Evolutionary conservation across 1,140 invertebrate genomes (phyloP).

Genomic region (Bombus sylvicola): DNA sequence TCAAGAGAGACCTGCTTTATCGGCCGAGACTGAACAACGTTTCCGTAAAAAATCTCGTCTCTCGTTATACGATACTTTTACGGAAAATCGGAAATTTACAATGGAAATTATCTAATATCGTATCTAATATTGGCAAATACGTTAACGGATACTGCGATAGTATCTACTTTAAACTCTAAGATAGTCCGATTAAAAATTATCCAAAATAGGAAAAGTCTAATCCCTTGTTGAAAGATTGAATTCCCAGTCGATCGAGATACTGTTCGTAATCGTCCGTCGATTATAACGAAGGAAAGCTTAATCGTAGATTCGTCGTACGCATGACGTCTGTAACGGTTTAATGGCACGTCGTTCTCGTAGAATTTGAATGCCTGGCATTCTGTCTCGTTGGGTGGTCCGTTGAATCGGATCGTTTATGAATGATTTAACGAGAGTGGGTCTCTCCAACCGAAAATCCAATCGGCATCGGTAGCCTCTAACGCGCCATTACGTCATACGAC

Average conservation of each 20-base stretch:
- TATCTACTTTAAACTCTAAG: no score
- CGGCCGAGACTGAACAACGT: neutral
- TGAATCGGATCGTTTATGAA: conserved; percentile 27
- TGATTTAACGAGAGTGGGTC: conserved; percentile 17
- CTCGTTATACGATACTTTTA: neutral
- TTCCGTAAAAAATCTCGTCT: neutral
- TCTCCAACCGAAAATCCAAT: conserved; percentile 54
- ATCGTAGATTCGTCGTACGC: conserved; percentile 1
- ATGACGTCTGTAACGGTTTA: neutral
- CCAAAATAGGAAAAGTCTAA: no score
- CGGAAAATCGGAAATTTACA: neutral
- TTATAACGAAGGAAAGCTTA: neutral
- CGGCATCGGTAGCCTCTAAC: conserved; percentile 40
- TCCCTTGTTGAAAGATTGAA: neutral
- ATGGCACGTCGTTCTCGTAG: neutral
- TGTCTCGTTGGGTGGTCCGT: conserved; percentile 18
- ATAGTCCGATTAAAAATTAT: no score
- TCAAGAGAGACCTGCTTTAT: neutral
- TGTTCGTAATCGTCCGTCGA: neutral
- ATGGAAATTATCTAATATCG: neutral
- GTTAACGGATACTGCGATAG: no score
- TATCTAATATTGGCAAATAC: no score
- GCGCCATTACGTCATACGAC: conserved; percentile 40
- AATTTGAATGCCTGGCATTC: neutral
- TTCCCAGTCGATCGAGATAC: no score